Base-by-base conservation (phyloP, 2,113 vertebrate species). In the Pomatostomus ruficeps region DNA sequence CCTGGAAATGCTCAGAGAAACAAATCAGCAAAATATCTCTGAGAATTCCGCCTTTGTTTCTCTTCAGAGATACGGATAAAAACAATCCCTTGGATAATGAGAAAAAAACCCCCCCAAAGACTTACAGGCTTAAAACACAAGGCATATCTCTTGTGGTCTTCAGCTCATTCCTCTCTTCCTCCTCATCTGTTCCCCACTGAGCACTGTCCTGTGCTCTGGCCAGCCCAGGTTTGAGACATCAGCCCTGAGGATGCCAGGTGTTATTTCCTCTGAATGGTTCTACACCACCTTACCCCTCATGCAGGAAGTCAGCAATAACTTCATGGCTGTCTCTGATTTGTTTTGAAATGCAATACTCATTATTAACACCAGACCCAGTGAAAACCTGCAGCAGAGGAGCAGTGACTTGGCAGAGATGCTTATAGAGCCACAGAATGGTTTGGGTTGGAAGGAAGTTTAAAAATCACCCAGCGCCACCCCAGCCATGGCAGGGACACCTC, bases 391-490 rank as follows among this genome's bases (percentile, higher is more conserved):
- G 14, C 15, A 63, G 51, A 73, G 55, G 67, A 52, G 18, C 17
- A 62, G 25, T 4, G 11, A 14, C 21, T 95, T 11, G 2, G 5
- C 25, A 67, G 55, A 54, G 7, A 2, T 46, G 7, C 6, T 84
- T 62, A 1, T 14, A 20, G 7, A 25, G 48, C 9, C 38, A 73
- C 24, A 43, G 31, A 23, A 46, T 2, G 6, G 2, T 38, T 66
- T 66, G 19, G 33, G 9, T 9, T 51, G 26, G 15, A 36, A 73
- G 2, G 7, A 3, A n/a, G 6, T 14, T 49, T 19, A 49, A 33
- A 55, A 19, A 16, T 49, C 18, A 36, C 5, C 9, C 3, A 1
- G 2, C 49, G 0, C 35, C 15, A 43, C 4, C 12, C 15, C 4
- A 13, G 5, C 31, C 33, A 16, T 9, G 43, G 2, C 59, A 66